Evolutionary conservation across 2,113 vertebrate species (phyloP), one percentile per base, ranked within the genome.

Genomic region (Phycodurus eques): DNA sequence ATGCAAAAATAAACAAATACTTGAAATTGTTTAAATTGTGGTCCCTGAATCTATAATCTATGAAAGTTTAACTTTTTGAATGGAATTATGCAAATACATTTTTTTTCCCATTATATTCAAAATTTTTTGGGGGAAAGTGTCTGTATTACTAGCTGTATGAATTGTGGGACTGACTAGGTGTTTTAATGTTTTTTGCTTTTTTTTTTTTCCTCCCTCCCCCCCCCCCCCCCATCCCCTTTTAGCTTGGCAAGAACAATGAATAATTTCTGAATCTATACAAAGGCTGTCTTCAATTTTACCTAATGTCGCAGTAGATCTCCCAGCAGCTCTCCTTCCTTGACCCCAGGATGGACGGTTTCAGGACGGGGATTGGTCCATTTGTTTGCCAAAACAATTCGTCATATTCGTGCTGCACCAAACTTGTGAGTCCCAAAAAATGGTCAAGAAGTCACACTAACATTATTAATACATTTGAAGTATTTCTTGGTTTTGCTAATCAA

Each of bases 371-470:
- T 60, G 43, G 43, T 79, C 63, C 67, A 72, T 63, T 70, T 73
- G 63, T 87, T 75, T 85, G 83, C 77, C 77, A 87, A 84, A 72
- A 87, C 62, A 43, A 72, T 79, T 80, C 62, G 77, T 87, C 82
- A 81, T 83, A 74, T 60, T 67, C 61, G 73, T 63, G 33, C 71
- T 78, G 70, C 64, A 78, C 64, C 70, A 80, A 80, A 76, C 61
- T 80, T 35, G 57, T 60, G 8, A 61, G 59, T 61, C 59, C 33
- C 35, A 15, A 44, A 15, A 47, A 47, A 66, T 47, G 15, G 43
- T 65, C 63, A 65, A n/a, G 62, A 64, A 44, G 22, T 44, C n/a
- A 47, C 79, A 76, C 74, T 80, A 84, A 76, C 75, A 35, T 68
- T 61, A 83, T 49, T 75, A 87, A 86, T 88, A 83, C 27, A 33